Evolutionary conservation across 2,888 invertebrate genomes (phyloP).

Genomic region (Leucozona laternaria): DNA sequence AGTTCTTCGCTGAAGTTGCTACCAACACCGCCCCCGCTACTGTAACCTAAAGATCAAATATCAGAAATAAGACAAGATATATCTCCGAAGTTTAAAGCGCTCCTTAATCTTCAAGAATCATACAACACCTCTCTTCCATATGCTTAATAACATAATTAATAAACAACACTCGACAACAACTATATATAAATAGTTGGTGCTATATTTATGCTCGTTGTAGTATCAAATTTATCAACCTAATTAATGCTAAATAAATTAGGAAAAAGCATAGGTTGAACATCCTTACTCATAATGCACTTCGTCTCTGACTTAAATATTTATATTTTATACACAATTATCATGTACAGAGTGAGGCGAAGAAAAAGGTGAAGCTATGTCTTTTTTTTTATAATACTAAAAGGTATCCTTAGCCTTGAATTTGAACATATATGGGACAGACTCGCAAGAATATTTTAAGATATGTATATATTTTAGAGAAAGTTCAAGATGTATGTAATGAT

Average conservation of each 20-base stretch:
- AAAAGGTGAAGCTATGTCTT: not conserved
- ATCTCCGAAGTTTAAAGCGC: not conserved
- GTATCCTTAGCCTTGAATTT: not conserved
- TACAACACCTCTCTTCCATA: not conserved
- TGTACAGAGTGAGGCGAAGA: not conserved
- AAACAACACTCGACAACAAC: slow-evolving; percentile 24
- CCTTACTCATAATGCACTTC: slow-evolving; percentile 6
- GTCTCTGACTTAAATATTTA: not conserved
- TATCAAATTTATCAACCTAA: slow-evolving; percentile 47
- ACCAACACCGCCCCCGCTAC: too few species aligned
- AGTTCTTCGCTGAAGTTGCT: not conserved
- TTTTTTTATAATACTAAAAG: not conserved
- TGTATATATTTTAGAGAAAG: not conserved
- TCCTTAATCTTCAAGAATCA: slow-evolving; percentile 19
- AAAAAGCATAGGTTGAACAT: not conserved
- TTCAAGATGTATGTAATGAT: not conserved
- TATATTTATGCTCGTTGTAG: not conserved
- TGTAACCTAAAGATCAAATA: slow-evolving; percentile 14
- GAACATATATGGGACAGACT: not conserved
- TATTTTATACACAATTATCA: not conserved
- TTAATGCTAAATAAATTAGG: slow-evolving; percentile 37
- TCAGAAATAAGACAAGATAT: not conserved
- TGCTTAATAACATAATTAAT: not conserved
- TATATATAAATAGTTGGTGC: not conserved
- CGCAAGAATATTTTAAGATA: not conserved